A percentile compares a stretch with the other conserved stretches of the same genome.
Evolutionary conservation across 2,888 invertebrate genomes (phyloP).

Genomic region (Lepidochrysops patricia): DNA sequence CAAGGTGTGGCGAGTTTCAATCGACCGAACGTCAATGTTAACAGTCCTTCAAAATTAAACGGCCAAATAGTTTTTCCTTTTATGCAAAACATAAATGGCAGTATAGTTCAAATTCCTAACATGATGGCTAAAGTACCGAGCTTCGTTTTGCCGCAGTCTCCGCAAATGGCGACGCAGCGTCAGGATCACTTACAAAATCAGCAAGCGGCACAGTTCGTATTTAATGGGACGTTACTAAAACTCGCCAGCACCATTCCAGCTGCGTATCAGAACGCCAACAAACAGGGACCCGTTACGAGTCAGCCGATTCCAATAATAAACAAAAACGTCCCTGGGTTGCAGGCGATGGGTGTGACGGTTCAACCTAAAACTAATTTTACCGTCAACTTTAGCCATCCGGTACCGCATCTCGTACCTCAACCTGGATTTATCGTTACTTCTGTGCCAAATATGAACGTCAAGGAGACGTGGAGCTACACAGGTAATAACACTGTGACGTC

Average conservation of each 20-base stretch:
- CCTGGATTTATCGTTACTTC: conserved; percentile 70
- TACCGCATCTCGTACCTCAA: conserved; percentile 51
- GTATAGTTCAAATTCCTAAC: conserved; percentile 77
- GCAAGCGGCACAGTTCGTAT: conserved; percentile 62
- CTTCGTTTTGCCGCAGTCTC: conserved; percentile 58
- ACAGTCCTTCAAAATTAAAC: conserved; percentile 65
- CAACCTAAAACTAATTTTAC: conserved; percentile 70
- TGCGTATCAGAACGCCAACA: conserved; percentile 49
- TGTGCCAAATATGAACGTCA: conserved; percentile 68
- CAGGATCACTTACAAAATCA: conserved; percentile 61
- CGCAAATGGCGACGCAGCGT: conserved; percentile 48
- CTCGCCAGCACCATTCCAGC: conserved; percentile 54
- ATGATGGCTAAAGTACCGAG: conserved; percentile 75
- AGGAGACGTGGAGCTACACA: conserved; percentile 63
- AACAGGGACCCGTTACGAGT: conserved; percentile 50
- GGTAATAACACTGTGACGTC: conserved; percentile 44
- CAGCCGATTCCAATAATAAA: conserved; percentile 57
- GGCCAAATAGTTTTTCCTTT: conserved; percentile 75
- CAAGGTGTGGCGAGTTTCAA: conserved; percentile 56
- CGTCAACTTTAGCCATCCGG: conserved; percentile 67
- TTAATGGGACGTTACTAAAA: conserved; percentile 69
- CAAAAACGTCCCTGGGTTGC: conserved; percentile 61
- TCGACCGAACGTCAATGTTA: conserved; percentile 55
- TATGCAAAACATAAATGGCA: conserved; percentile 74
- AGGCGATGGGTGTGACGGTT: conserved; percentile 61